These are phyloP conservation scores for Notiomystis cincta DNA, from an alignment of 2,113 vertebrate species.

Conservation along the genomic window DNA sequence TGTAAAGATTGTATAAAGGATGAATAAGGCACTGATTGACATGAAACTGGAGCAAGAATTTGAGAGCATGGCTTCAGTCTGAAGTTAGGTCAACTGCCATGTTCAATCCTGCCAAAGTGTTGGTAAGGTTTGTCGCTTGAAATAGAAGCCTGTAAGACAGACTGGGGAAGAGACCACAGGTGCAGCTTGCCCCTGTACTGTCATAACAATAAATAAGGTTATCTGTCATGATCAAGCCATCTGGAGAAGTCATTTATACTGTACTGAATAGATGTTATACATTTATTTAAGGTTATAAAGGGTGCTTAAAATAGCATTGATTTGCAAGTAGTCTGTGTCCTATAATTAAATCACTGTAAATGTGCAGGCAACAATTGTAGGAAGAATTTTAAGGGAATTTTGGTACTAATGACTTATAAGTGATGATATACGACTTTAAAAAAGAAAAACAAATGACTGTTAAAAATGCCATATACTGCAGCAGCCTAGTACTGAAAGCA, in stretches of 20 bases:
- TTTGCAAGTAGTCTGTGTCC: not conserved
- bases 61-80: not conserved
- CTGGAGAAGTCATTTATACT: slow-evolving; percentile 7
- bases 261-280: not conserved
- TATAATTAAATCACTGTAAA: not conserved
- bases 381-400: not conserved
- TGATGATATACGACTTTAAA: not conserved
- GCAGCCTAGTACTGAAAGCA: not conserved
- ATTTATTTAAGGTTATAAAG: not conserved
- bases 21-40: not conserved
- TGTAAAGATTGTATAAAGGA: not conserved
- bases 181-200: slow-evolving; percentile 22
- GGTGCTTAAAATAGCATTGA: not conserved
- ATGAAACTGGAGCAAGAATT: not conserved
- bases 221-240: slow-evolving; percentile 49
- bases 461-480: not conserved
- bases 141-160: not conserved
- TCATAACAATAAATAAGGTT: slow-evolving; percentile 55
- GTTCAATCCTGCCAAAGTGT: not conserved
- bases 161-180: slow-evolving; percentile 10
- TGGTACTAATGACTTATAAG: not conserved
- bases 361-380: not conserved
- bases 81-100: not conserved
- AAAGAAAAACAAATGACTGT: not conserved
- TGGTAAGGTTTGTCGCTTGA: not conserved